Evolutionary conservation across 2,888 invertebrate species (phyloP), one percentile per base, ranked within the genome.

Genomic region (Sabellastarte sp.): DNA sequence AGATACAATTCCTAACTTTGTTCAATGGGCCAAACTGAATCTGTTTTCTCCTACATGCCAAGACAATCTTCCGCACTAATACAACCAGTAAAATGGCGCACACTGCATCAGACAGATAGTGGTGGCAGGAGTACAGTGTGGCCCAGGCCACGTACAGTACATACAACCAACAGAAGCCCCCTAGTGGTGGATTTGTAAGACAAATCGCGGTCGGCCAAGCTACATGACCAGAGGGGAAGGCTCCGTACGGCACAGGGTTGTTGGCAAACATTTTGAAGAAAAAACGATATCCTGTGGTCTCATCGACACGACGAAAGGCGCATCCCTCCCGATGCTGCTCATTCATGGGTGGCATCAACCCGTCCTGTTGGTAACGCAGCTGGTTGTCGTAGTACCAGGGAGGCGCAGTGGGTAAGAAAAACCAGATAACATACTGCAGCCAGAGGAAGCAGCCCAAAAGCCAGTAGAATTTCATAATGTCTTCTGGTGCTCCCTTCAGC

Each of bases 141-240:
- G 73, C 72, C 73, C 73, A 73, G 4, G 64, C 60, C 53, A 73
- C 65, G 67, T 65, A 73, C 41, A 59, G 10, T 2, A 73, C 60
- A 61, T 73, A 73, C 30, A 62, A 5, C 3, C 53, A 28, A 51
- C 71, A 61, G 30, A 60, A 30, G 15, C 61, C 2, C 5, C 61
- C 20, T 1, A 57, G 50, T 1, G 65, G 68, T 10, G 65, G 63
- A 2, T 57, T 30, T 3, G 62, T 59, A 51, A 69, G 10, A 10
- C 55, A 59, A n/a, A 69, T 61, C 32, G 66, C 64, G 50, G 59
- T 58, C 5, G 73, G 70, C 73, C 73, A 73, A 4, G 68, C 64
- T 57, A 73, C 73, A 64, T 73, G 73, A 29, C 73, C 73, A 10
- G 73, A 73, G 53, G 73, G 73, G 60, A 73, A 71, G 15, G 73